Evolutionary conservation across 2,888 invertebrate species (phyloP).

Genomic region (Lochmaea crataegi): DNA sequence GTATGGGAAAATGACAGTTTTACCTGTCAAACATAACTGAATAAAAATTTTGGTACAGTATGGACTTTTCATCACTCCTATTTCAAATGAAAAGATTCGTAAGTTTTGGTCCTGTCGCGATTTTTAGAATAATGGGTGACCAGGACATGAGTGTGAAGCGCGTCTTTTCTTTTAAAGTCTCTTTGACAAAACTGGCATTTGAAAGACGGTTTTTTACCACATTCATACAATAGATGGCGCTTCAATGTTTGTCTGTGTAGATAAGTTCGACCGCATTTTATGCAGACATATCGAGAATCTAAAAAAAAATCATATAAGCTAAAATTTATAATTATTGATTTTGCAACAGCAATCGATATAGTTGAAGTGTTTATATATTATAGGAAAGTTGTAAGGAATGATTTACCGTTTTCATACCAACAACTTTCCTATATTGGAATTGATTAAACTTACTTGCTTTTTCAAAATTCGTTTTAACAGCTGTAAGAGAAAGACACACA

Average conservation of each 20-base stretch:
- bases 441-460: too few species aligned
- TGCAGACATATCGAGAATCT: conserved; percentile 55
- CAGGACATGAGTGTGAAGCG: conserved; percentile 41
- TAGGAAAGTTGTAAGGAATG: too few species aligned
- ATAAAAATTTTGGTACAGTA: too few species aligned
- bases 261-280: conserved; percentile 64
- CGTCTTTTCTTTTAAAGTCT: conserved; percentile 46
- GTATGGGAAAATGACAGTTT: too few species aligned
- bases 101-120: conserved; percentile 15
- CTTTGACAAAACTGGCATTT: conserved; percentile 48
- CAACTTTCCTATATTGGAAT: too few species aligned
- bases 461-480: too few species aligned
- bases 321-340: not conserved
- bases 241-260: conserved; percentile 56
- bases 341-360: too few species aligned
- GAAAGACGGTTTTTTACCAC: conserved; percentile 52
- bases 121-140: conserved; percentile 45
- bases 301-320: conserved; percentile 24
- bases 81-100: not conserved
- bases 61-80: too few species aligned
- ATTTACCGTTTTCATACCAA: too few species aligned
- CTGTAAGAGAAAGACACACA: too few species aligned
- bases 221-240: conserved; percentile 49
- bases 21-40: too few species aligned
- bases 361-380: too few species aligned